phyloP scores from a whole-genome alignment of 1,140 invertebrate genomes.

The Drosophila oshimai region DNA sequence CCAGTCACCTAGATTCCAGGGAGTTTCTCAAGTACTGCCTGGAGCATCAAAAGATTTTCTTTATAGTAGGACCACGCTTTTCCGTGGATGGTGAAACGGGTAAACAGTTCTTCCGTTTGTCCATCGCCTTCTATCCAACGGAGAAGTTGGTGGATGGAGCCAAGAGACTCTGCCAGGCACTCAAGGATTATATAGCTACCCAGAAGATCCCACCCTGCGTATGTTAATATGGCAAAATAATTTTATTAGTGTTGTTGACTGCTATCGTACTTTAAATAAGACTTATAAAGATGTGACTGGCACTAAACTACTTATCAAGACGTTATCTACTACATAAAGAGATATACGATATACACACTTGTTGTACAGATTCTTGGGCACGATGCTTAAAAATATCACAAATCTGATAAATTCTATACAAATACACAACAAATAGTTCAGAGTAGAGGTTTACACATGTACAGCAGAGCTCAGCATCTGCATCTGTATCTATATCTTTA shows the following conservation, averaged over 20 bases:
- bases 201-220: not conserved
- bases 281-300: conserved; percentile 66
- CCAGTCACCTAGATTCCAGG: conserved; percentile 60
- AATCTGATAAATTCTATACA: conserved; percentile 66
- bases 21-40: conserved; percentile 56
- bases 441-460: conserved; percentile 34
- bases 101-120: conserved; percentile 83
- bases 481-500: conserved; percentile 4
- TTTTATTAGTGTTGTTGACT: conserved; percentile 30
- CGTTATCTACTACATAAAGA: conserved; percentile 58
- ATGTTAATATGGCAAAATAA: conserved; percentile 56
- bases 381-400: conserved; percentile 77
- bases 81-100: conserved; percentile 69
- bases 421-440: conserved; percentile 50
- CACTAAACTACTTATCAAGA: conserved; percentile 53
- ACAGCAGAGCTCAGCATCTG: conserved; percentile 15
- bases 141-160: conserved; percentile 55
- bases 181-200: conserved; percentile 36
- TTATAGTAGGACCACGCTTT: conserved; percentile 84
- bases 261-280: conserved; percentile 47
- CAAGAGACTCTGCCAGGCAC: conserved; percentile 46
- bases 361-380: conserved; percentile 65
- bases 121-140: conserved; percentile 83
- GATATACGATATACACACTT: conserved; percentile 38
- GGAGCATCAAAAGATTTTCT: conserved; percentile 77